Percentiles rank a stretch among this genome's conserved stretches.
phyloP scores from a whole-genome alignment of 2,797 vertebrate species.

The Bradypodion pumilum region DNA sequence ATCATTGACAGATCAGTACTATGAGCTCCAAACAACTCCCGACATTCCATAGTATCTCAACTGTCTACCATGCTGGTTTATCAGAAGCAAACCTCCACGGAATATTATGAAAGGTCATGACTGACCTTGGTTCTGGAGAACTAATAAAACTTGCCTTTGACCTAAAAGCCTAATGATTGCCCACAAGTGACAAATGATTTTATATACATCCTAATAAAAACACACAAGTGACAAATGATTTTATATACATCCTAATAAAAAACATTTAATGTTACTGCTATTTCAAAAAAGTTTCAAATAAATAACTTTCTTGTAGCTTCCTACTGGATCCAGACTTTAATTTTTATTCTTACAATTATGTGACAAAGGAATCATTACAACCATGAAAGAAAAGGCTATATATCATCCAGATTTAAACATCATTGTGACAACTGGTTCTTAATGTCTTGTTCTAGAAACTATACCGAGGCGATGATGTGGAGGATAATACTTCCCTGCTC shows the following conservation, averaged over 20 bases:
- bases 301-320: neutral
- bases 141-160: neutral
- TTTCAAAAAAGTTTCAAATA: neutral
- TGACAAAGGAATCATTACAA: neutral
- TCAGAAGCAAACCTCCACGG: neutral
- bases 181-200: neutral
- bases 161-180: neutral
- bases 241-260: rapidly evolving
- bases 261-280: neutral
- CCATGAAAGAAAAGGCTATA: neutral
- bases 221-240: neutral
- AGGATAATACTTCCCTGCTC: neutral
- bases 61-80: neutral
- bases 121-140: neutral
- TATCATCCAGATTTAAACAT: neutral
- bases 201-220: rapidly evolving
- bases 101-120: neutral
- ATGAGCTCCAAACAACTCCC: neutral
- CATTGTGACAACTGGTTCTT: neutral
- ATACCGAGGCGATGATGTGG: neutral
- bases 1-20: neutral
- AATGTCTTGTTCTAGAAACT: neutral
- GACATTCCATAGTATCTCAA: rapidly evolving
- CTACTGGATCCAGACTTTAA: neutral
- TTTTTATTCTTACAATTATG: neutral